Evolutionary conservation across 2,113 vertebrate species (phyloP).

Genomic region (Neotragus moschatus): DNA sequence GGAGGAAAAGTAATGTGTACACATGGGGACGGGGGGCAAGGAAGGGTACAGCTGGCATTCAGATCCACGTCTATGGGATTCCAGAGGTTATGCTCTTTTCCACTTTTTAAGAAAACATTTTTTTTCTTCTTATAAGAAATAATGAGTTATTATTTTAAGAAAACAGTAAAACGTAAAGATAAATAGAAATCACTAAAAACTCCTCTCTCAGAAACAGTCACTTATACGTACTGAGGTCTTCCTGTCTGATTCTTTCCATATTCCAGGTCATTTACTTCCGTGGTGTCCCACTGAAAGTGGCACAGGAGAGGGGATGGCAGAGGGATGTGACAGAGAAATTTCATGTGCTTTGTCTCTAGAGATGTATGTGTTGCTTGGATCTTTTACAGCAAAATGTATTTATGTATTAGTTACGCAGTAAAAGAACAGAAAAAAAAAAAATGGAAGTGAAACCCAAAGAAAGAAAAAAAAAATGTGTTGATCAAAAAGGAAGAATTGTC

Average conservation of each 20-base stretch:
- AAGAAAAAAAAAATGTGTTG: not conserved
- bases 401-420: not conserved
- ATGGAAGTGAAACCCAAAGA: not conserved
- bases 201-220: not conserved
- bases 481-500: not conserved
- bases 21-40: not conserved
- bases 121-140: not conserved
- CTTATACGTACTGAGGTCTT: not conserved
- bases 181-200: not conserved
- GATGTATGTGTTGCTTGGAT: not conserved
- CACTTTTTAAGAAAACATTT: not conserved
- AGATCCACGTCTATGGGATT: not conserved
- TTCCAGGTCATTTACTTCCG: too few species aligned
- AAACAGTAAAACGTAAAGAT: not conserved
- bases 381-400: not conserved
- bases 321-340: not conserved
- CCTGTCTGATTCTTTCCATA: not conserved
- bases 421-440: not conserved
- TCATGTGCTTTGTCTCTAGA: not conserved
- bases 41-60: not conserved
- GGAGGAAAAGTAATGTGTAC: not conserved
- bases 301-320: not conserved
- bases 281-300: not conserved
- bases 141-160: not conserved
- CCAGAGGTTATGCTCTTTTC: not conserved